Evolutionary conservation across 2,888 invertebrate genomes (phyloP), one percentile per base, ranked within the genome.

Genomic region (Lepidocyrtinus sp.): DNA sequence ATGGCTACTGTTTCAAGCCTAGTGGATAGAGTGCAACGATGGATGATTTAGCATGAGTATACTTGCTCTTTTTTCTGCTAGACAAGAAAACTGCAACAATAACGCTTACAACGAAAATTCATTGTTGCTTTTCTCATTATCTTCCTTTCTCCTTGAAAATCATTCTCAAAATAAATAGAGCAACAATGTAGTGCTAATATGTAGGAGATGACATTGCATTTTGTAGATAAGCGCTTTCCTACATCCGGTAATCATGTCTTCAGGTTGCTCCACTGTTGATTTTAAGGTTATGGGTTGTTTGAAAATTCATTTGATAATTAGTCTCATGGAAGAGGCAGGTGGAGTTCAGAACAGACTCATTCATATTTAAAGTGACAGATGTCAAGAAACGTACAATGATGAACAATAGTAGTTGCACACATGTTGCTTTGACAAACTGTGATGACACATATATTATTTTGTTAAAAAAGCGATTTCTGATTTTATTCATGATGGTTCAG

Each of bases 121-220:
- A 22, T 63, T 22, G 21, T 46, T 15, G 15, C 46, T 36, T 12
- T 36, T 12, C 36, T 5, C 50, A 70, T 69, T 76, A 1, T 63
- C 70, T 76, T 70, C 59, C 64, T 70, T 63, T 69, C 15, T 76
- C 69, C 63, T 70, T 27, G 25, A 46, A 67, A 50, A 50, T 19
- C 67, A 55, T 74, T 67, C 12, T 55, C 67, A 7, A 65, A 68
- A 21, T n/a, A 24, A 21, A 17, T 55, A 64, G 27, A 45, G 25
- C 26, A 50, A n/a, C 50, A 7, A 36, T 12, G 36, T 7, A 50
- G 50, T 50, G 50, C 17, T 36, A 50, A 50, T n/a, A 50, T n/a
- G n/a, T n/a, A 50, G 50, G 50, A 50, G 50, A 50, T 50, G 50
- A 50, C 50, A n/a, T 50, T 50, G 50, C 50, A 50, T n/a, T 50